Base-by-base conservation (phyloP, 2,888 invertebrate species). In the Clivina fossor region DNA sequence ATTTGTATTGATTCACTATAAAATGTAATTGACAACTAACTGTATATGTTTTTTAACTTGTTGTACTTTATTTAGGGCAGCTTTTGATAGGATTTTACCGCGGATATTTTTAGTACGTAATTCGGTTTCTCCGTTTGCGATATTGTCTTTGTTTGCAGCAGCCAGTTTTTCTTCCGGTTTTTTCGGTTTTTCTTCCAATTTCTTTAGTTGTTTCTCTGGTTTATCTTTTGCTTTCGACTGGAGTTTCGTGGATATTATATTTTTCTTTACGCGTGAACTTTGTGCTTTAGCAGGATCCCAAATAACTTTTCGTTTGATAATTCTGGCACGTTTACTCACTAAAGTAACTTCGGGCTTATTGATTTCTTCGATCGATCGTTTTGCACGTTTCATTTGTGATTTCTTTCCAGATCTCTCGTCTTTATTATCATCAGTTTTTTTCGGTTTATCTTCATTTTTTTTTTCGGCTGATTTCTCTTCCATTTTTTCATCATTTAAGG, bases 281-380 rank as follows among this genome's bases (percentile, higher is more conserved):
- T 58, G 62, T 9, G 58, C 78, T 66, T 81, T 82, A 62, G 82
- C 83, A 4, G 86, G 86, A 71, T 87, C 86, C 81, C 85, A 87
- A 61, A 86, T 86, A 3, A 86, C 81, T 73, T 86, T 86, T 60
- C 82, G 83, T 66, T 86, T 87, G 20, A 87, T 85, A 15, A 86
- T 77, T 63, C 86, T 71, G 2, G 76, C 72, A 57, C 74, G 72
- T 61, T 74, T 75, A 11, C 74, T 75, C 1, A 54, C 54, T 13
- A 54, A 15, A 4, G 46, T 54, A 11, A 54, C 13, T 37, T 54
- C 54, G 1, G 54, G 54, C 3, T 41, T 53, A 13, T 32, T 53
- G 11, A 30, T 51, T 8, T 51, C 33, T 9, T n/a, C 16, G 5
- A 30, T 30, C n/a, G 22, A 26, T 26, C 18, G 26, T 50, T 40